Conservation (phyloP, 2,113 vertebrate genomes). For the Tor tambroides region DNA sequence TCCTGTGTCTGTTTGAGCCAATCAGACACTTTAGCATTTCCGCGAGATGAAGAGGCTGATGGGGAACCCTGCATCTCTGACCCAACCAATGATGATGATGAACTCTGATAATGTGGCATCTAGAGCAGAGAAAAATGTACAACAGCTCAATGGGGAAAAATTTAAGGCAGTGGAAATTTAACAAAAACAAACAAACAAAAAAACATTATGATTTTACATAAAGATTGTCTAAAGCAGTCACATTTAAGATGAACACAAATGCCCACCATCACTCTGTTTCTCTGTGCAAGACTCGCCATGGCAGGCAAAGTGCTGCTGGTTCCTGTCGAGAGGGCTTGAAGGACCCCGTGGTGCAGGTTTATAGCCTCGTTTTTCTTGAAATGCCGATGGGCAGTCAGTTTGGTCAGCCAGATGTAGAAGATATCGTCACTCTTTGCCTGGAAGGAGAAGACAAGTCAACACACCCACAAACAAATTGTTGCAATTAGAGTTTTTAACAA, state of each 20-base stretch:
- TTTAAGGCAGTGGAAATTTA: not conserved
- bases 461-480: not conserved
- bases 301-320: constrained; percentile 59
- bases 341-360: constrained; percentile 71
- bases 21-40: constrained; percentile 79
- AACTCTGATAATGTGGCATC: constrained; percentile 66
- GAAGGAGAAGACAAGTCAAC: rapidly evolving
- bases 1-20: constrained; percentile 89
- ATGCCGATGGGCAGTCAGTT: constrained; percentile 85
- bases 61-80: constrained; percentile 49
- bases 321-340: constrained; percentile 68
- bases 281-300: constrained; percentile 62
- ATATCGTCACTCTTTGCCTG: constrained; percentile 88
- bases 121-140: not conserved
- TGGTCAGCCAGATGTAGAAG: constrained; percentile 89
- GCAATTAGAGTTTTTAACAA: not conserved
- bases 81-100: constrained; percentile 49
- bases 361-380: constrained; percentile 77
- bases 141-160: not conserved
- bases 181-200: too few relatives aligned
- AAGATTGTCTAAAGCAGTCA: not conserved
- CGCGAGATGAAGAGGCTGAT: constrained; percentile 47
- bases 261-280: constrained; percentile 54
- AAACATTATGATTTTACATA: not conserved
- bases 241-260: not conserved